Base-by-base conservation (phyloP, 1,140 invertebrate species). In the Pachypeltis micranthus region DNA sequence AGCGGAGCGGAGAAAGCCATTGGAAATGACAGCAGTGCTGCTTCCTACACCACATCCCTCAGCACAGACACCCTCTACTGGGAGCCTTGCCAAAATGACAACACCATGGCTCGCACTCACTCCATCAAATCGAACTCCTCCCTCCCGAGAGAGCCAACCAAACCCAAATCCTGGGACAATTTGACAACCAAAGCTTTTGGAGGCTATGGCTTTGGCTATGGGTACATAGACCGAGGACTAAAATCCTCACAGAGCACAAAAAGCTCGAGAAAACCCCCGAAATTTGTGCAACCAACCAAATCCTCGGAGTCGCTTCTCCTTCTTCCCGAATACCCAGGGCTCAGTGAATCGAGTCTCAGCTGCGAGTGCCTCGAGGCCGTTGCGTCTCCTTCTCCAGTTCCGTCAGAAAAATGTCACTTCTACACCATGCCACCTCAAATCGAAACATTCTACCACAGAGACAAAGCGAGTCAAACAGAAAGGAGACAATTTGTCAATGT, bases 121-220 rank as follows among this genome's bases (percentile, higher is more conserved):
- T 71, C 70, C 12, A 66, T 70, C 28, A 71, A 71, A 55, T 68
- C 67, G 2, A 61, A 64, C 16, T 66, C 69, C 2, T 65, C 66
- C 1, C 67, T 23, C 55, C 47, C 47, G 4, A 64, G 1, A 24
- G 67, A 12, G n/a, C 60, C 59, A 34, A 83, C 61, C 7, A 89
- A 91, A 69, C 88, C 88, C 2, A 90, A 91, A 70, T 91, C 88
- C 0, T 91, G 89, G 88, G 88, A 91, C 69, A 91, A 91, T 76
- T 74, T 92, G 23, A 85, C 86, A 0, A 89, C 86, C 0, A 90
- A 90, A 75, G 83, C 85, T 1, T 85, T 88, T 62, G 86, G 87
- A 12, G 88, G 86, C 0, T 90, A 90, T 68, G 87, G 87, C 24
- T 90, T 88, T 67, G 87, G 87, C 2, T 91, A 90, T 69, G 88